A percentile compares a stretch with the other conserved stretches of the same genome.
phyloP scores from a whole-genome alignment of 2,113 vertebrate genomes.

The Psittacara wagleri region DNA sequence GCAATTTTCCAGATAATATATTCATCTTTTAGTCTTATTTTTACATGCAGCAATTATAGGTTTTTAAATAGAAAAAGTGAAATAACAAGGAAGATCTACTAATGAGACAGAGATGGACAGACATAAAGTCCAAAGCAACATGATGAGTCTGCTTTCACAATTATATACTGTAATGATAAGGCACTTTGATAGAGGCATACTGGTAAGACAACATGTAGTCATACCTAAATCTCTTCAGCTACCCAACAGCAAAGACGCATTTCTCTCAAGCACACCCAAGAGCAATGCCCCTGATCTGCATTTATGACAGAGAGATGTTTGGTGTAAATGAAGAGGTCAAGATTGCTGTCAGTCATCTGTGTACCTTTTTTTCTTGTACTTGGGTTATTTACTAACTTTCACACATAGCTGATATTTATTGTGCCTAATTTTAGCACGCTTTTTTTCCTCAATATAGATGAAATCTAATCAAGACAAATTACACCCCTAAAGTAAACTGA shows the following conservation, averaged over 20 bases:
- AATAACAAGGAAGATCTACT: background rate
- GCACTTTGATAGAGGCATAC: background rate
- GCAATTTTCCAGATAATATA: background rate
- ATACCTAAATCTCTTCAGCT: background rate
- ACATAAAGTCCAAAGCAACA: background rate
- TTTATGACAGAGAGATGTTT: background rate
- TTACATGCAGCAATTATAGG: background rate
- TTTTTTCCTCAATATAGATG: background rate
- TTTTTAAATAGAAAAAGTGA: constrained; percentile 1
- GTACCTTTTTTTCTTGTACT: background rate
- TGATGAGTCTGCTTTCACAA: background rate
- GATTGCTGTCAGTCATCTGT: background rate
- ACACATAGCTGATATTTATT: background rate
- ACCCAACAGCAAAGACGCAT: background rate
- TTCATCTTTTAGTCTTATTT: background rate
- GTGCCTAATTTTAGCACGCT: background rate
- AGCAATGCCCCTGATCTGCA: background rate
- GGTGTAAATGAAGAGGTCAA: background rate
- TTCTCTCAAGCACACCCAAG: background rate
- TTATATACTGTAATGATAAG: background rate
- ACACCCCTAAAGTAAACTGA: background rate
- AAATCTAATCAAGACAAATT: background rate
- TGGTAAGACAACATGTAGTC: background rate
- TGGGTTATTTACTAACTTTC: background rate
- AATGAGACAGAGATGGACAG: background rate